phyloP scores from a whole-genome alignment of 2,888 invertebrate genomes.

The Nemoura dubitans region DNA sequence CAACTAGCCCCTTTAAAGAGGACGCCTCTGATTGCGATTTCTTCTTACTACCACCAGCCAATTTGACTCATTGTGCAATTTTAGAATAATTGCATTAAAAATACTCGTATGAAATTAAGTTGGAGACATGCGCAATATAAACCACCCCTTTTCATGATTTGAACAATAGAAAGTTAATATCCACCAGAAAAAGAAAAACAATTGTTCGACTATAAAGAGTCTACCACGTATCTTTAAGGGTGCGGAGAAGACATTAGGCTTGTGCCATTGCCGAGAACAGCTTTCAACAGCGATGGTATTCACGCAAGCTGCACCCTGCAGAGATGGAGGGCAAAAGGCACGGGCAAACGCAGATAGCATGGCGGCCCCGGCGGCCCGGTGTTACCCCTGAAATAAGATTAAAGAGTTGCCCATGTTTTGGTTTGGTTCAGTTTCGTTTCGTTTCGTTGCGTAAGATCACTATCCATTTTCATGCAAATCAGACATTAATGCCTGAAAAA shows the following conservation, averaged over 20 bases:
- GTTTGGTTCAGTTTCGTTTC: neutral
- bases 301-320: neutral
- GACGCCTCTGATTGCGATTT: too few relatives aligned
- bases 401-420: constrained; percentile 19
- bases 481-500: constrained; percentile 25
- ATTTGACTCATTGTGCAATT: too few relatives aligned
- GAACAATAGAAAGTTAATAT: neutral
- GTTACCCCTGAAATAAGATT: neutral
- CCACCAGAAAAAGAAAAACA: neutral
- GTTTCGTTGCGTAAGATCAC: constrained; percentile 7
- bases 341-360: neutral
- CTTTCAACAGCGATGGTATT: neutral
- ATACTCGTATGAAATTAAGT: too few relatives aligned
- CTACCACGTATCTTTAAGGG: neutral
- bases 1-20: too few relatives aligned
- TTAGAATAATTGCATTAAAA: too few relatives aligned
- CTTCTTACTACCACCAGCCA: too few relatives aligned
- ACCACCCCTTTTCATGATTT: neutral
- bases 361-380: too few relatives aligned
- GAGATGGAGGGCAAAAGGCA: too few relatives aligned
- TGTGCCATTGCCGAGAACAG: neutral
- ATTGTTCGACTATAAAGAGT: neutral
- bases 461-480: constrained; percentile 38
- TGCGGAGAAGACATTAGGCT: neutral
- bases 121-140: too few relatives aligned